These are phyloP conservation scores for Rhinopithecus roxellana DNA, from an alignment of 2,113 vertebrate species.

Conservation along the genomic window DNA sequence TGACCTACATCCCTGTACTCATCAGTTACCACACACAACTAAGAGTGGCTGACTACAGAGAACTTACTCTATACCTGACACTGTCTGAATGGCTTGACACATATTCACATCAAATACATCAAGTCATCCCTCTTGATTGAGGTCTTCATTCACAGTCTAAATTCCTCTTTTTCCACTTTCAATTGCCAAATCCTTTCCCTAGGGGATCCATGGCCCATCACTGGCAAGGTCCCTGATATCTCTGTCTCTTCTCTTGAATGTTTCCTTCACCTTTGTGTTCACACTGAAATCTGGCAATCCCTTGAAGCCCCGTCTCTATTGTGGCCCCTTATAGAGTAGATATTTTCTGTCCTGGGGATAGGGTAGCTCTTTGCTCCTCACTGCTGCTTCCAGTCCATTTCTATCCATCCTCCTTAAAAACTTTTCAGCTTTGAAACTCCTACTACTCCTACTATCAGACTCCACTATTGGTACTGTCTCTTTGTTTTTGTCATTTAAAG, in stretches of 20 bases:
- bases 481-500: neutral
- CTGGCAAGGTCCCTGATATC: neutral
- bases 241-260: neutral
- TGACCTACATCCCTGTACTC: neutral
- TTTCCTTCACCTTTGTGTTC: neutral
- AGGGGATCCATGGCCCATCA: neutral
- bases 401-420: neutral
- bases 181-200: neutral
- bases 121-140: neutral
- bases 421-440: neutral
- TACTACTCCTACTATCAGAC: neutral
- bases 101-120: neutral
- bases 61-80: fast-evolving
- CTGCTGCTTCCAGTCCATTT: neutral
- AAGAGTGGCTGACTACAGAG: neutral
- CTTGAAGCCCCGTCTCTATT: neutral
- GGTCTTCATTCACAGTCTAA: neutral
- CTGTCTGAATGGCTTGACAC: neutral
- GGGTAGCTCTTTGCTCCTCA: neutral
- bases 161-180: neutral
- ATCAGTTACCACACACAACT: neutral
- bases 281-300: neutral
- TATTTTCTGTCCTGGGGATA: neutral
- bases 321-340: neutral
- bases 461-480: neutral